These are phyloP conservation scores for Amniataba percoides DNA, from an alignment of 2,797 vertebrate genomes.

Conservation along the genomic window DNA sequence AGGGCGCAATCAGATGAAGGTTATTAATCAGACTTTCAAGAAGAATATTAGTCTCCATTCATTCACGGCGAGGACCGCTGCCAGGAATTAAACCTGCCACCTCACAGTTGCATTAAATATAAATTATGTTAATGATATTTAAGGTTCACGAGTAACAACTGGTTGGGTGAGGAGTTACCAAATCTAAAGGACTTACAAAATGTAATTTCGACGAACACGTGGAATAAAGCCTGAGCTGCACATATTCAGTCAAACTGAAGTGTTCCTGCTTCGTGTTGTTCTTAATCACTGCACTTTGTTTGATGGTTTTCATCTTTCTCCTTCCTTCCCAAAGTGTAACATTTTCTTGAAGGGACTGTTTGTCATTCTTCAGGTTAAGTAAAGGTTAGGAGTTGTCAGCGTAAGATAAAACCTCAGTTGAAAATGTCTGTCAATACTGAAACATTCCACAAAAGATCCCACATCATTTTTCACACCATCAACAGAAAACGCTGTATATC, in stretches of 20 bases:
- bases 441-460: constrained; percentile 8
- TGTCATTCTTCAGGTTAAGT: constrained; percentile 13
- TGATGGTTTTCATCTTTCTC: not conserved
- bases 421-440: constrained; percentile 16
- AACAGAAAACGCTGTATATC: not conserved
- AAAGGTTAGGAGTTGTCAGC: not conserved
- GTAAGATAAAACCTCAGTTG: not conserved
- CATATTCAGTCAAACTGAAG: not conserved
- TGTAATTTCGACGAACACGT: not conserved
- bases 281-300: not conserved
- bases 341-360: not conserved
- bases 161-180: not conserved
- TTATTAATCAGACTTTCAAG: constrained; percentile 72
- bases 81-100: constrained; percentile 37
- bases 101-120: constrained; percentile 31
- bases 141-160: constrained; percentile 15
- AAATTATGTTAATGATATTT: constrained; percentile 35
- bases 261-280: constrained; percentile 6
- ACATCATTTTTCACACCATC: constrained; percentile 5
- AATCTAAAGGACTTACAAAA: constrained; percentile 22
- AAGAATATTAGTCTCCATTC: constrained; percentile 58
- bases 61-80: constrained; percentile 55
- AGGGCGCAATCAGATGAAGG: constrained; percentile 67
- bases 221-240: not conserved
- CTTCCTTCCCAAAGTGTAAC: not conserved